Conservation (phyloP, 2,113 vertebrate species). For the Fulmarus glacialis region DNA sequence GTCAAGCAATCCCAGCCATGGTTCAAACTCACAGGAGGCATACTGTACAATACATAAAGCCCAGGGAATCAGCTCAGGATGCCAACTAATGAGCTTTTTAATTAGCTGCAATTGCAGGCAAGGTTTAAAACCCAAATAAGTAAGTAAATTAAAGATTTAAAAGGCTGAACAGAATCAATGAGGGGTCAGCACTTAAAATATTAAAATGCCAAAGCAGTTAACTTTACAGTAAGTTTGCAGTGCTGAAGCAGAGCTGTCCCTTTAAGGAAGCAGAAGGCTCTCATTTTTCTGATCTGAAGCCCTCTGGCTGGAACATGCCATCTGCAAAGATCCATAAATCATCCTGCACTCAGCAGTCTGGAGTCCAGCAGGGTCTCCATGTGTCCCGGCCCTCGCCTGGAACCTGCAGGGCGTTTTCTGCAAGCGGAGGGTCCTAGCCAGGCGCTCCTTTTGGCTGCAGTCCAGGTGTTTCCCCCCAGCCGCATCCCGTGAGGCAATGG, state of each 20-base stretch:
- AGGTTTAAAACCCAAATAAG: constrained; percentile 62
- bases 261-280: background rate
- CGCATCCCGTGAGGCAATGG: background rate
- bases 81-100: constrained; percentile 65
- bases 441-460: background rate
- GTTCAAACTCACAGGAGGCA: background rate
- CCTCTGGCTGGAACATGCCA: constrained; percentile 7
- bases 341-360: background rate
- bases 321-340: constrained; percentile 15
- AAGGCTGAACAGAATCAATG: constrained; percentile 37
- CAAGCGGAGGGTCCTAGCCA: background rate
- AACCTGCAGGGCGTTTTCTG: background rate
- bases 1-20: background rate
- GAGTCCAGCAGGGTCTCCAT: background rate
- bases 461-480: background rate
- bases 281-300: background rate
- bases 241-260: background rate
- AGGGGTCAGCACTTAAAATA: constrained; percentile 35
- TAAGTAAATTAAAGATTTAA: constrained; percentile 62
- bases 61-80: constrained; percentile 35
- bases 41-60: constrained; percentile 7
- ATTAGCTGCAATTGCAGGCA: constrained; percentile 46
- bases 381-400: background rate
- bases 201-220: background rate
- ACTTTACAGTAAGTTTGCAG: background rate